These are phyloP conservation scores for Aldabrachelys gigantea DNA, from an alignment of 2,113 vertebrate species.

Conservation along the genomic window DNA sequence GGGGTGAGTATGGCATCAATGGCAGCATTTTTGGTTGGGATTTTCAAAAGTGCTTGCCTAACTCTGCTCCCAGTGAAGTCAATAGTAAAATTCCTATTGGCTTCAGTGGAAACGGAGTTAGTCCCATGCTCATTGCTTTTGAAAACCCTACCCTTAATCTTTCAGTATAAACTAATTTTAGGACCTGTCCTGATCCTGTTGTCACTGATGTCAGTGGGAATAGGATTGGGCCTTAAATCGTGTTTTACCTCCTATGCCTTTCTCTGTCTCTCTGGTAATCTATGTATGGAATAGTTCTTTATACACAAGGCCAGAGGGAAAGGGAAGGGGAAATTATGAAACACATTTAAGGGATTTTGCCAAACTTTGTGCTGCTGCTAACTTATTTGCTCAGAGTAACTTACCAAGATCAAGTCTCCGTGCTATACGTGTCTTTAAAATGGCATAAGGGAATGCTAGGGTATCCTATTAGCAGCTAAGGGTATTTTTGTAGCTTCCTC, in stretches of 20 bases:
- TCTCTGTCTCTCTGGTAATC: neutral
- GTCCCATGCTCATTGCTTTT: neutral
- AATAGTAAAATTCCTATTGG: neutral
- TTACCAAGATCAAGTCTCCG: neutral
- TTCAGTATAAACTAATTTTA: neutral
- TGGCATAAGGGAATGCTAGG: neutral
- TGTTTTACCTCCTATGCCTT: constrained; percentile 37
- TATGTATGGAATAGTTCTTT: neutral
- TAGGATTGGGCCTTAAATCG: neutral
- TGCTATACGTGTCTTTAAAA: neutral
- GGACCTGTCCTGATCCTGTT: neutral
- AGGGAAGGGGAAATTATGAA: neutral
- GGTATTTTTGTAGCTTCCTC: neutral
- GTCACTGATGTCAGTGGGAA: neutral
- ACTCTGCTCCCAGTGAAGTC: neutral
- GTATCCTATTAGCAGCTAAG: neutral
- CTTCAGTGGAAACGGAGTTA: neutral
- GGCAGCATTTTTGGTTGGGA: neutral
- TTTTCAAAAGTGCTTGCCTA: neutral
- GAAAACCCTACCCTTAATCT: neutral
- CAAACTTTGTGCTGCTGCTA: neutral
- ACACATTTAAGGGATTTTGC: neutral
- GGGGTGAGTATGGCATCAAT: neutral
- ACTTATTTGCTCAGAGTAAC: neutral
- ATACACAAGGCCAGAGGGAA: neutral